Evolutionary conservation across 2,888 invertebrate species (phyloP).

Genomic region (Pollenia griseotomentosa): DNA sequence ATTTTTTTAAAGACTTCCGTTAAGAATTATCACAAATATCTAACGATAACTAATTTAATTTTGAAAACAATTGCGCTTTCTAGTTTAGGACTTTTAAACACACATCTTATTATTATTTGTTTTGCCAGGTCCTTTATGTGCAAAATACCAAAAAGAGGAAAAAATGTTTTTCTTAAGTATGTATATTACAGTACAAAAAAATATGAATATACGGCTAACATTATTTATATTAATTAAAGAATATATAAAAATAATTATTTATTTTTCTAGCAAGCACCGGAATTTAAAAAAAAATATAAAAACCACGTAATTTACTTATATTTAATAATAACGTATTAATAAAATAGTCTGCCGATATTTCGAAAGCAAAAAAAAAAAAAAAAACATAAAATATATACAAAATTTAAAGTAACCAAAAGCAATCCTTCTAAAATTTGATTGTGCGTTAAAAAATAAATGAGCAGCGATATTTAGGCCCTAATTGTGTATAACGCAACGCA

Average conservation of each 20-base stretch:
- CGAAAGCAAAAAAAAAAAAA: slow-evolving; percentile 48
- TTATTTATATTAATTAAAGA: slow-evolving; percentile 21
- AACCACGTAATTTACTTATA: slow-evolving; percentile 33
- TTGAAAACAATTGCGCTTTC: too few species aligned
- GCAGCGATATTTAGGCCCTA: neutral
- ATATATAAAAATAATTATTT: slow-evolving; percentile 43
- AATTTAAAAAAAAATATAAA: slow-evolving; percentile 44
- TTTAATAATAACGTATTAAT: slow-evolving; percentile 23
- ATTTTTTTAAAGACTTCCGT: too few species aligned
- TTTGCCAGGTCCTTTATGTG: neutral
- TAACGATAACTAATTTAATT: too few species aligned
- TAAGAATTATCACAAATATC: too few species aligned
- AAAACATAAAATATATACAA: slow-evolving; percentile 27
- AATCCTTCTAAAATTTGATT: slow-evolving; percentile 49
- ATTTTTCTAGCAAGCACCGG: slow-evolving; percentile 66
- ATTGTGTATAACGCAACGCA: neutral
- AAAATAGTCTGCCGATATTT: slow-evolving; percentile 49
- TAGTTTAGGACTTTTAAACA: too few species aligned
- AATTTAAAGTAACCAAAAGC: slow-evolving; percentile 62
- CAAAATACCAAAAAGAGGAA: too few species aligned
- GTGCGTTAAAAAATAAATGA: neutral
- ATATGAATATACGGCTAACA: slow-evolving; percentile 27
- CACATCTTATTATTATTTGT: neutral
- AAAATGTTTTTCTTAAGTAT: slow-evolving; percentile 23
- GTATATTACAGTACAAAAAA: slow-evolving; percentile 57